A percentile compares a stretch with the other conserved stretches of the same genome.
phyloP scores from a whole-genome alignment of 37 sponge, comb jelly and placozoan species.

The Theonella swinhoei region DNA sequence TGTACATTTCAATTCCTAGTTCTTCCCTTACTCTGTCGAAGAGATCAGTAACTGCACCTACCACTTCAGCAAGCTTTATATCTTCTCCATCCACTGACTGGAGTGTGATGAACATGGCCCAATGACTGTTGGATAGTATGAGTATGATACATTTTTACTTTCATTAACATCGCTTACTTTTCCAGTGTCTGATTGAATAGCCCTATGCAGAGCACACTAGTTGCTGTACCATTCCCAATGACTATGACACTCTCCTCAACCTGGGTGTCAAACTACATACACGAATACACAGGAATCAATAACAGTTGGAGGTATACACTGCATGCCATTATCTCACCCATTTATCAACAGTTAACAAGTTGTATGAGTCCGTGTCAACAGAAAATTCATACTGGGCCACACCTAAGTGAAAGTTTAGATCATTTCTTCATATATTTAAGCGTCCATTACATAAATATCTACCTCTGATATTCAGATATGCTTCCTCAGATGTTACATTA shows the following conservation, averaged over 20 bases:
- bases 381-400: no score
- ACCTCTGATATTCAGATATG: conserved; percentile 36
- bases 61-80: background rate
- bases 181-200: background rate
- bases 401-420: no score
- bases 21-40: background rate
- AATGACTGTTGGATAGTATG: background rate
- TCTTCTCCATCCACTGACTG: background rate
- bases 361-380: no score
- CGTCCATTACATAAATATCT: no score
- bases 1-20: background rate
- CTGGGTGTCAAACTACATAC: background rate
- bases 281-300: no score
- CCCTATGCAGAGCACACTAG: background rate
- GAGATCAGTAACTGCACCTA: background rate
- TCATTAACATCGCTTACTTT: background rate
- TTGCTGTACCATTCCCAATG: background rate
- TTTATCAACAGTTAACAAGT: no score
- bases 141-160: background rate
- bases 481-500: background rate
- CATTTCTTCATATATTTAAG: no score
- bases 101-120: background rate
- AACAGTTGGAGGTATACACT: no score
- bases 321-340: no score
- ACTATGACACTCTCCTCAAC: background rate